Conservation (phyloP, 1,140 invertebrate species). For the Drosophila sp. region DNA sequence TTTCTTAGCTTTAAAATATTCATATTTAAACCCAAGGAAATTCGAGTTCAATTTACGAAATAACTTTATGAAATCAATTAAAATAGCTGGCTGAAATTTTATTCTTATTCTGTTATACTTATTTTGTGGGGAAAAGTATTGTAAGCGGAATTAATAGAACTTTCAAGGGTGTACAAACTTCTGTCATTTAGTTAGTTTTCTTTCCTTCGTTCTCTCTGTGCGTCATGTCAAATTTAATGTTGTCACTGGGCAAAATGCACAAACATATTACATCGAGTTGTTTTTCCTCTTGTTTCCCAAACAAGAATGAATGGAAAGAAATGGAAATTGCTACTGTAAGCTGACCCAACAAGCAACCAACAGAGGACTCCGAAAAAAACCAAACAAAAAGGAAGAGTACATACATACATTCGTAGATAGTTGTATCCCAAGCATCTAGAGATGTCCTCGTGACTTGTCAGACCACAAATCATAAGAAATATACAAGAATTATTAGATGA, state of each 20-base stretch:
- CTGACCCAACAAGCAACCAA: slow-evolving; percentile 6
- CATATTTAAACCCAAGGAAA: too few species aligned
- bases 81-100: too few species aligned
- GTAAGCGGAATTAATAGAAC: too few species aligned
- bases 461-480: background rate
- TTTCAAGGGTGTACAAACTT: background rate
- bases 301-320: slow-evolving; percentile 1
- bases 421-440: background rate
- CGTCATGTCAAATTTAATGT: slow-evolving; percentile 48
- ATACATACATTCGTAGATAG: too few species aligned
- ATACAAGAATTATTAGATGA: too few species aligned
- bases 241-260: slow-evolving; percentile 40
- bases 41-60: too few species aligned
- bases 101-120: too few species aligned
- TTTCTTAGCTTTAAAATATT: too few species aligned
- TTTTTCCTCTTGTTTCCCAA: background rate
- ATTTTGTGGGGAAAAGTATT: too few species aligned
- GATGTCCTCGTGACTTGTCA: background rate
- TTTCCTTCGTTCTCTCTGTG: background rate
- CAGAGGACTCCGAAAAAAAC: background rate
- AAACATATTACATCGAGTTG: slow-evolving; percentile 23
- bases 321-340: slow-evolving; percentile 3
- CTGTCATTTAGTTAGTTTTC: background rate
- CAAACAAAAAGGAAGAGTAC: background rate
- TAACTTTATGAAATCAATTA: too few species aligned